Evolutionary conservation across 2,113 vertebrate species (phyloP), one percentile per base, ranked within the genome.

Genomic region (Lutjanus erythropterus): DNA sequence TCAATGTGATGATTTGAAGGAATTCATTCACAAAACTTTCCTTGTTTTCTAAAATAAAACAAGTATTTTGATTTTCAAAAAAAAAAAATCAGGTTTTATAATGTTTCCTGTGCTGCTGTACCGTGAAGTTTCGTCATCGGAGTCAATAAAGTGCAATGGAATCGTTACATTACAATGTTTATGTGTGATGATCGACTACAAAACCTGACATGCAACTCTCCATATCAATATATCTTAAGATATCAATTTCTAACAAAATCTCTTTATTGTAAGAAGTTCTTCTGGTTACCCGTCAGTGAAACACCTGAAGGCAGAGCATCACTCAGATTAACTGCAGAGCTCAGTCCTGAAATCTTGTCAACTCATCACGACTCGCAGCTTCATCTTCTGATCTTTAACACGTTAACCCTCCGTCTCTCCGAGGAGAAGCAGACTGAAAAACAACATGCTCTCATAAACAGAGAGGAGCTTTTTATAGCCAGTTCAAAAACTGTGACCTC

Each of bases 271-370:
- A 41, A 23, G 5, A 11, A 6, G 10, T 23, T 18, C 8, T 6
- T 31, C 4, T 55, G 15, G 4, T 12, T 21, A 49, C 9, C 46
- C 16, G 19, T 29, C 7, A n/a, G 4, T 16, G 2, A 33, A 11
- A 23, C 44, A 42, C 15, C 29, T 49, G 16, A 18, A 50, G 33
- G 4, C 19, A 35, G 21, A 16, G 7, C 33, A 29, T 12, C 39
- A 15, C 21, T 21, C 44, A 50, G 44, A 42, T 25, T 47, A 52
- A 18, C 21, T 4, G 14, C 47, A 9, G 21, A 78, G 46, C 44
- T 75, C 42, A 49, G 35, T 35, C 49, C 42, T 56, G 35, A 59
- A 67, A 83, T 81, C 83, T 70, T 11, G 16, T 77, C 35, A 71
- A 27, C 76, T 60, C 14, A 78, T 70, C 52, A 49, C 44, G 44